Percentiles rank a stretch among this genome's conserved stretches.
Evolutionary conservation across 2,113 vertebrate genomes (phyloP).

Genomic region (Malaclemys terrapin): DNA sequence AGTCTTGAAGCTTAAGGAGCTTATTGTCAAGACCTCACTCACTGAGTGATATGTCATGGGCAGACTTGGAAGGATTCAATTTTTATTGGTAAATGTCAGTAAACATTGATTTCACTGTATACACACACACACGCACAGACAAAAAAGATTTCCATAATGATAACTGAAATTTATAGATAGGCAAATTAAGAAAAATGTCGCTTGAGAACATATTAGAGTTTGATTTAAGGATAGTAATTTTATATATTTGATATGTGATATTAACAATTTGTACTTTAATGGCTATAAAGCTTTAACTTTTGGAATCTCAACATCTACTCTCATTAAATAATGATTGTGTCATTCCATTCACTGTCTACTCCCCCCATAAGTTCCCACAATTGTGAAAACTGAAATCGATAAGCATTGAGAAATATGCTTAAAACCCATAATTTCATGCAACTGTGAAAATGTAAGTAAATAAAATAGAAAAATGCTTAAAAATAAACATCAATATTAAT

Average conservation of each 20-base stretch:
- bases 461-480: background rate
- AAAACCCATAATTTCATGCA: background rate
- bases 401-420: background rate
- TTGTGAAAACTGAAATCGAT: background rate
- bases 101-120: too few species aligned
- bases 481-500: background rate
- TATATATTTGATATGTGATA: background rate
- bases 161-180: too few species aligned
- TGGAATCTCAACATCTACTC: background rate
- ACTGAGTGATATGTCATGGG: background rate
- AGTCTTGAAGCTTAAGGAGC: background rate
- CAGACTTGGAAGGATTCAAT: background rate
- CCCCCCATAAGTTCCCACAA: background rate
- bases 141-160: too few species aligned
- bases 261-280: background rate
- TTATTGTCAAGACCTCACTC: background rate
- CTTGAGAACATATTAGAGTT: too few species aligned
- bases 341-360: background rate
- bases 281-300: background rate
- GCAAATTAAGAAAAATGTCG: too few species aligned
- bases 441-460: background rate
- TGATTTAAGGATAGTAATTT: too few species aligned
- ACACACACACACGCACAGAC: too few species aligned
- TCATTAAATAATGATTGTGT: background rate
- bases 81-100: background rate